A percentile compares a stretch with the other conserved stretches of the same genome.
These are phyloP conservation scores for Leptosomus discolor DNA, from an alignment of 2,113 vertebrate genomes.

Conservation along the genomic window DNA sequence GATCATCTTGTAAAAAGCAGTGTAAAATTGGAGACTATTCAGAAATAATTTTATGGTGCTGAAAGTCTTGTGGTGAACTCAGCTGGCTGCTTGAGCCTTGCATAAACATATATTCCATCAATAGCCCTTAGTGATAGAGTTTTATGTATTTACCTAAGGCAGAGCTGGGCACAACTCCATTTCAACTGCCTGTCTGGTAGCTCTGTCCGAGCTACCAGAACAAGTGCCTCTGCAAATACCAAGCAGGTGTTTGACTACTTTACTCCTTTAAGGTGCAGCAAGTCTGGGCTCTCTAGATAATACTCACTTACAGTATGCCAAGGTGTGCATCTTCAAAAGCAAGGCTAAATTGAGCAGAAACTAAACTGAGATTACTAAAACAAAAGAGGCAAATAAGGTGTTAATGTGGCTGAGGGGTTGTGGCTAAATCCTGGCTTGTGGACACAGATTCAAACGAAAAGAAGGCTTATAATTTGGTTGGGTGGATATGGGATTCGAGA, in stretches of 20 bases:
- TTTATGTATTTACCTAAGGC: background rate
- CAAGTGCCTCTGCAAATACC: background rate
- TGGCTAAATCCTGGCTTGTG: background rate
- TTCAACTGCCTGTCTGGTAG: background rate
- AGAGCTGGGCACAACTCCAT: background rate
- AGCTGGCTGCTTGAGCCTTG: background rate
- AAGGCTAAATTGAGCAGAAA: background rate
- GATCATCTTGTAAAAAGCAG: background rate
- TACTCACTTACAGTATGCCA: background rate
- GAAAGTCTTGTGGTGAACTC: background rate
- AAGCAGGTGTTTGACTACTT: background rate
- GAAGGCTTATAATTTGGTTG: background rate
- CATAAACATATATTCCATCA: background rate
- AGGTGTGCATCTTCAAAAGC: background rate
- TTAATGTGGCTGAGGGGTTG: background rate
- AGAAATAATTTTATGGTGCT: background rate
- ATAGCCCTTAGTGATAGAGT: background rate
- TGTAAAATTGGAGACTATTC: background rate
- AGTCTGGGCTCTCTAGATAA: background rate
- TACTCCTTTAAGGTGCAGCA: background rate
- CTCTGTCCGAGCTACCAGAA: background rate
- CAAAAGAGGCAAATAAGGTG: background rate
- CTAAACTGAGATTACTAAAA: background rate
- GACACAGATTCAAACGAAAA: background rate
- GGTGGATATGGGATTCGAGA: background rate